phyloP scores from a whole-genome alignment of 2,113 vertebrate species.

The Opisthocomus hoazin region DNA sequence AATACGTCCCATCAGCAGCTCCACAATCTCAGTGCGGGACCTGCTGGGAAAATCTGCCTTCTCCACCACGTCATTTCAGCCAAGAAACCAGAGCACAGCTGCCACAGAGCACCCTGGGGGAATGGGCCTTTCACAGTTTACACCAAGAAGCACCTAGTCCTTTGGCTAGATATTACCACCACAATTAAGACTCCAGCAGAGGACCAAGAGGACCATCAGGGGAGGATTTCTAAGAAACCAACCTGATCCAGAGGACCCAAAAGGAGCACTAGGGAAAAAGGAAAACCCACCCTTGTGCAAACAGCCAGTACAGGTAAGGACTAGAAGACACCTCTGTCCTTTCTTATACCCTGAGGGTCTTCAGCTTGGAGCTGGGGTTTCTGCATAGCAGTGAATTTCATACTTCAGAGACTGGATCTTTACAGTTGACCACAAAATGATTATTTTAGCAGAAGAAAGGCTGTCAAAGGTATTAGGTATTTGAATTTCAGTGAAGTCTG shows the following conservation, averaged over 20 bases:
- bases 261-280: neutral
- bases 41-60: neutral
- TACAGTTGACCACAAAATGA: neutral
- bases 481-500: neutral
- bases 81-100: neutral
- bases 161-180: neutral
- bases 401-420: neutral
- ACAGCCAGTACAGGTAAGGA: neutral
- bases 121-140: accelerated
- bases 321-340: neutral
- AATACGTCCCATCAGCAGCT: neutral
- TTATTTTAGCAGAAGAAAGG: neutral
- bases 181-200: neutral
- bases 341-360: neutral
- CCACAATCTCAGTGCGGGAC: neutral
- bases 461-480: neutral
- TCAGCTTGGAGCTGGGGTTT: neutral
- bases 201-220: neutral
- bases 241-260: neutral
- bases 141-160: neutral
- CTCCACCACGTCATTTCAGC: neutral
- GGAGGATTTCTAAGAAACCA: neutral
- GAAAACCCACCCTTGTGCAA: neutral
- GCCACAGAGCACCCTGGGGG: neutral
- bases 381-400: neutral